phyloP scores from a whole-genome alignment of 1,140 invertebrate species.

The Aphaenogaster rudis region DNA sequence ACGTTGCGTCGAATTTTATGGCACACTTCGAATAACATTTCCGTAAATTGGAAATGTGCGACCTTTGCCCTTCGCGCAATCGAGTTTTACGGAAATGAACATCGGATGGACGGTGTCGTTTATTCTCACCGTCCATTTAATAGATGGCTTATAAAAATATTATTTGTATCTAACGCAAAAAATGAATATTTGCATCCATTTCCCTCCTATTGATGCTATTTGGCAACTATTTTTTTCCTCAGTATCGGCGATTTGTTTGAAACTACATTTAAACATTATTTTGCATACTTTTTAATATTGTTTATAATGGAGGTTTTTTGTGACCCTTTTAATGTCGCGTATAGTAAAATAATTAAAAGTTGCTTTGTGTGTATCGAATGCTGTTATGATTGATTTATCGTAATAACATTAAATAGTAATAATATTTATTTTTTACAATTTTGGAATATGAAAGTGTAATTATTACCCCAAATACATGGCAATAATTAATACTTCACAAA shows the following conservation, averaged over 20 bases:
- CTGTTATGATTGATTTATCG: neutral
- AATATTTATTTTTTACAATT: neutral
- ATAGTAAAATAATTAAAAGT: slow-evolving; percentile 3
- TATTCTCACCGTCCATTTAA: slow-evolving; percentile 36
- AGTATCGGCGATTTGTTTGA: neutral
- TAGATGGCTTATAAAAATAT: slow-evolving; percentile 9
- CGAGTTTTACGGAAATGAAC: slow-evolving; percentile 41
- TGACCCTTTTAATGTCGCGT: neutral
- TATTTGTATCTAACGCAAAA: neutral
- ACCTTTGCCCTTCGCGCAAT: slow-evolving; percentile 16
- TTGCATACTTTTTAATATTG: neutral
- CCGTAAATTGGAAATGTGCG: slow-evolving; percentile 36
- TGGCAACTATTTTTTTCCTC: neutral
- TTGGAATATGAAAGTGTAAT: neutral
- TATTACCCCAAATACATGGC: neutral
- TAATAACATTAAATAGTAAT: neutral
- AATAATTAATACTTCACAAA: neutral
- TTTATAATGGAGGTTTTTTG: neutral
- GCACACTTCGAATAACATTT: slow-evolving; percentile 45
- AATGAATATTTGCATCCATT: slow-evolving; percentile 12
- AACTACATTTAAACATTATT: slow-evolving; percentile 1
- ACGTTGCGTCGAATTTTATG: slow-evolving; percentile 54
- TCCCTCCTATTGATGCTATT: neutral
- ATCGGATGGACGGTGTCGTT: slow-evolving; percentile 24
- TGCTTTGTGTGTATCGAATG: neutral